Base-by-base conservation (phyloP, 1,140 invertebrate genomes). In the Heliconius melpomene region DNA sequence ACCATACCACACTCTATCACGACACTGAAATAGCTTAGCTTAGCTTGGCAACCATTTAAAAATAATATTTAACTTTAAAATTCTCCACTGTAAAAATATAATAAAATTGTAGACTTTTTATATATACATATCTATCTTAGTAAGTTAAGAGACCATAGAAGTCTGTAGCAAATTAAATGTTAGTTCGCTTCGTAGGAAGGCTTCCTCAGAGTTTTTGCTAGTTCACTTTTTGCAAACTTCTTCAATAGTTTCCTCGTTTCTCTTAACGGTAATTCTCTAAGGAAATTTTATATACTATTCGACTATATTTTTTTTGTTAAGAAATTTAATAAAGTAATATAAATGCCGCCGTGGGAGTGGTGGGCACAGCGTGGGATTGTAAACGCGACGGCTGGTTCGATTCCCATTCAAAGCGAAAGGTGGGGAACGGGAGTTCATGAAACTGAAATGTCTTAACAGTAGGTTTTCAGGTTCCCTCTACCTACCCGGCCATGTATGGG, bases 91-190 rank as follows among this genome's bases (percentile, higher is more conserved):
- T 52, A 20, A 52, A 52, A 20, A 52, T 52, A 18, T 52, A 23
- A 60, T 26, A 60, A 60, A 60, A 60, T 23, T 23, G 9, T 23
- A 60, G 54, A 26, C 54, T 60, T 60, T 60, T 9, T 60, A 60
- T 23, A 23, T 11, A 7, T 60, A 60, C 8, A 8, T 60, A n/a
- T 60, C 54, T 60, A 54, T 54, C 88, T 89, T 82, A 87, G 89
- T 89, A 87, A 90, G 89, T 89, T 90, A 87, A 89, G 85, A 87
- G 83, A 85, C 82, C 87, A 84, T 89, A 88, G 75, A 90, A 91
- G 85, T 89, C 83, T 87, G 86, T 87, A 88, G 87, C 88, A 83
- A 90, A 91, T 89, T 87, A 89, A 88, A 88, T 90, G 90, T 91
- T 87, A 89, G 83, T 87, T 88, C 79, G 78, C 78, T 82, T 78